Base-by-base conservation (phyloP, 2,888 invertebrate genomes). In the Anoplius nigerrimus region DNA sequence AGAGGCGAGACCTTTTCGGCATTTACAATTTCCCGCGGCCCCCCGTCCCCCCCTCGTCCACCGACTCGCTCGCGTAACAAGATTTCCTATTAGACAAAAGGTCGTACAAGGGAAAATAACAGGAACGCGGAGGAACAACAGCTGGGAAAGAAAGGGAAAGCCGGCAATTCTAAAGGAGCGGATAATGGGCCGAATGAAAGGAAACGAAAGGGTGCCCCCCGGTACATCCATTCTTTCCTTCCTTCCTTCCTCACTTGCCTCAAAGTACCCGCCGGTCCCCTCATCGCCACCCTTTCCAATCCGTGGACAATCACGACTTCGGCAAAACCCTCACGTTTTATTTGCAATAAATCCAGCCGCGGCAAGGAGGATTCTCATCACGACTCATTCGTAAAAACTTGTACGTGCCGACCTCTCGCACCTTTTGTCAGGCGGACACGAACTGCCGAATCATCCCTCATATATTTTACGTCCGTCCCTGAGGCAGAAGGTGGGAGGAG, bases 291-390 rank as follows among this genome's bases (percentile, higher is more conserved):
- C 46, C 48, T 53, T 55, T 24, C 56, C 2, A 58, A n/a, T 15
- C 55, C 13, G 16, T 8, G 64, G 65, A 70, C 64, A 67, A 72
- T 67, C 59, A 64, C 52, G 60, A 62, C 56, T 68, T 57, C 45
- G 48, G 56, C 46, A 65, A 73, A 60, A 62, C 60, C 54, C 59
- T 68, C 68, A 62, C 71, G 71, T 73, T 57, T 48, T 64, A 51
- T 65, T 53, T 71, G 59, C 65, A 72, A 72, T 68, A 72, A 72
- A 71, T 71, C 65, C 56, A 16, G 51, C 58, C 48, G 20, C 27
- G 45, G 21, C 48, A 20, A 34, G 45, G 48, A n/a, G 43, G 55
- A 71, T 65, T 71, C 67, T 62, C 56, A 68, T 73, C 72, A 71
- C 64, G 71, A 42, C 53, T 67, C 55, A 54, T 70, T 66, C 66